A percentile compares a stretch with the other conserved stretches of the same genome.
phyloP scores from a whole-genome alignment of 2,797 vertebrate genomes.

The Hozukius guyotensis region DNA sequence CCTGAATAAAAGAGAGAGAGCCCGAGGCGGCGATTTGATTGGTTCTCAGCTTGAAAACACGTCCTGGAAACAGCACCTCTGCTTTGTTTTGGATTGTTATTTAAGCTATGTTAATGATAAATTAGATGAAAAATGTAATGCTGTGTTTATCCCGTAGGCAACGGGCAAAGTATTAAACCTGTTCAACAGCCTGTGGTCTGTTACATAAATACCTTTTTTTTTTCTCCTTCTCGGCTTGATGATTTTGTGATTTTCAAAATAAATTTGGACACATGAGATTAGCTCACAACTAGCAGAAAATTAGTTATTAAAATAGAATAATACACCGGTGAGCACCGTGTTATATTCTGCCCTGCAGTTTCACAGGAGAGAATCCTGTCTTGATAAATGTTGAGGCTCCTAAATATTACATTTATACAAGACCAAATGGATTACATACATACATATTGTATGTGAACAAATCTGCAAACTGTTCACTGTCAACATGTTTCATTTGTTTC shows the following conservation, averaged over 20 bases:
- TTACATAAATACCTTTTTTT: not conserved
- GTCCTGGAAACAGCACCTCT: constrained; percentile 15
- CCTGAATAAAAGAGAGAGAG: constrained; percentile 4
- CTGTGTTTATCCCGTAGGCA: constrained; percentile 30
- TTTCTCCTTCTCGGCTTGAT: not conserved
- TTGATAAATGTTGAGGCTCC: not conserved
- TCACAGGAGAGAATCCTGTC: not conserved
- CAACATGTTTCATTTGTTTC: not conserved
- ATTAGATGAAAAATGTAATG: constrained; percentile 25
- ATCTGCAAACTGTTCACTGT: not conserved
- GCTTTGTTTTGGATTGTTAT: constrained; percentile 41
- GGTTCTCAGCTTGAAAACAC: constrained; percentile 44
- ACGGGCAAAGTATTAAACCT: constrained; percentile 36
- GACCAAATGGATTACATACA: not conserved
- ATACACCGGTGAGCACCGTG: not conserved
- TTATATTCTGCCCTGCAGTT: not conserved
- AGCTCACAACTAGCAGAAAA: not conserved
- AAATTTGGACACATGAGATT: not conserved
- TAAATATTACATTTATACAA: not conserved
- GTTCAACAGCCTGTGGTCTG: constrained; percentile 34
- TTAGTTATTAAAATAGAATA: not conserved
- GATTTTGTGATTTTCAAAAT: constrained; percentile 12
- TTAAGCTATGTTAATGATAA: constrained; percentile 48
- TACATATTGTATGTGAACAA: not conserved
- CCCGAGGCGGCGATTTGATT: constrained; percentile 55